phyloP scores from a whole-genome alignment of 2,113 vertebrate species.

The Grantiella picta region DNA sequence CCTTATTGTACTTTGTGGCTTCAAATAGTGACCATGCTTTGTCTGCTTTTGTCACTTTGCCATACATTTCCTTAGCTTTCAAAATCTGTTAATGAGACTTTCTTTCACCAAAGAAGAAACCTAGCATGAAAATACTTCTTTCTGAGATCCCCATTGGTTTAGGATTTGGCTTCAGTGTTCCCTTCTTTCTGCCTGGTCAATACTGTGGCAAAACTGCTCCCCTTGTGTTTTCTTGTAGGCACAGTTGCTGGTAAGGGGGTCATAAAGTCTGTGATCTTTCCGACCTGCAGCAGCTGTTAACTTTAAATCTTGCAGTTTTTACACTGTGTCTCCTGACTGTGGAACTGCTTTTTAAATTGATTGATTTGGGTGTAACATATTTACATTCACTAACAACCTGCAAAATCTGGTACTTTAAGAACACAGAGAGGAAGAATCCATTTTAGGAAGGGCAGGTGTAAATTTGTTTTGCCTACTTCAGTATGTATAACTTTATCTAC shows the following conservation, averaged over 20 bases:
- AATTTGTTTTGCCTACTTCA: neutral
- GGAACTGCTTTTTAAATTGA: neutral
- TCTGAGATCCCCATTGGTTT: neutral
- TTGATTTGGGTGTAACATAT: neutral
- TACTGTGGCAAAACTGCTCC: neutral
- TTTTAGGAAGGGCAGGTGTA: neutral
- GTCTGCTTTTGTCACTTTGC: neutral
- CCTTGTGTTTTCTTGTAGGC: neutral
- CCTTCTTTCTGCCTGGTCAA: neutral
- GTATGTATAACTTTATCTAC: neutral
- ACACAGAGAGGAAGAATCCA: rapidly evolving
- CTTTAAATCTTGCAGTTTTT: neutral
- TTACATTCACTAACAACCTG: neutral
- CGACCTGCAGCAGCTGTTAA: neutral
- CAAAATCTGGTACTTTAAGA: neutral
- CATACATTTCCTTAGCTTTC: neutral
- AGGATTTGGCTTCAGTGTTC: neutral
- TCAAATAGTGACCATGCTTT: neutral
- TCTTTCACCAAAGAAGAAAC: neutral
- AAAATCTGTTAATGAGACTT: neutral
- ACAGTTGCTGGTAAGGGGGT: neutral
- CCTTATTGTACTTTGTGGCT: neutral
- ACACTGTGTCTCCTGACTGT: neutral
- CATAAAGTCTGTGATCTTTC: neutral
- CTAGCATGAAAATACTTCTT: neutral